Conservation (phyloP, 1,140 invertebrate species). For the Pogonomyrmex californicus region DNA sequence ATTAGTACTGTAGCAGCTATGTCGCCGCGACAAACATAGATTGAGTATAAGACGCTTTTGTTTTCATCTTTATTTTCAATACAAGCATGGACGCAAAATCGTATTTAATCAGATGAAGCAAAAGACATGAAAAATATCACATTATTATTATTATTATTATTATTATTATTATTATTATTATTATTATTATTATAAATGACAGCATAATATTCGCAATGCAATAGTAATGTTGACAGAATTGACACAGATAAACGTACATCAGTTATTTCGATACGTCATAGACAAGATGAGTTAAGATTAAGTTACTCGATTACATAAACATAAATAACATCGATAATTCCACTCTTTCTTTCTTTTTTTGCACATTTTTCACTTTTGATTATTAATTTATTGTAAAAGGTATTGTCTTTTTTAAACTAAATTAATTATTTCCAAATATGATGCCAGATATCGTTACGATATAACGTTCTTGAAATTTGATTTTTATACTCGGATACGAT, state of each 20-base stretch:
- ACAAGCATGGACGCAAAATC: neutral
- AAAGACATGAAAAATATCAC: neutral
- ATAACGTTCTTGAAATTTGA: neutral
- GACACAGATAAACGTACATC: neutral
- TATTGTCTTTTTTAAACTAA: neutral
- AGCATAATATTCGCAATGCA: neutral
- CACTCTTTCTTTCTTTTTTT: no score
- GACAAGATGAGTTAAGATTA: neutral
- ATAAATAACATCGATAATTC: neutral
- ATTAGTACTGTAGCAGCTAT: neutral
- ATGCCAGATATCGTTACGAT: neutral
- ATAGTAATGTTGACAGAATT: neutral
- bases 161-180: no score
- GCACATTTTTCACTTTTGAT: neutral
- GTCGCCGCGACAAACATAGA: neutral
- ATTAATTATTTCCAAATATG: neutral
- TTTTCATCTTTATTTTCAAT: neutral
- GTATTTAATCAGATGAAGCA: neutral
- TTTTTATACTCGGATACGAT: conserved; percentile 10
- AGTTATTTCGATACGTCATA: conserved; percentile 23
- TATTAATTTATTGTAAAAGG: neutral
- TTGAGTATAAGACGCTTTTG: conserved; percentile 7
- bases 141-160: neutral
- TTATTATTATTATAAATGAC: no score
- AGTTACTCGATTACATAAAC: neutral